These are phyloP conservation scores for Sebastes kiyomatsui DNA, from an alignment of 2,797 vertebrate genomes.

Conservation along the genomic window DNA sequence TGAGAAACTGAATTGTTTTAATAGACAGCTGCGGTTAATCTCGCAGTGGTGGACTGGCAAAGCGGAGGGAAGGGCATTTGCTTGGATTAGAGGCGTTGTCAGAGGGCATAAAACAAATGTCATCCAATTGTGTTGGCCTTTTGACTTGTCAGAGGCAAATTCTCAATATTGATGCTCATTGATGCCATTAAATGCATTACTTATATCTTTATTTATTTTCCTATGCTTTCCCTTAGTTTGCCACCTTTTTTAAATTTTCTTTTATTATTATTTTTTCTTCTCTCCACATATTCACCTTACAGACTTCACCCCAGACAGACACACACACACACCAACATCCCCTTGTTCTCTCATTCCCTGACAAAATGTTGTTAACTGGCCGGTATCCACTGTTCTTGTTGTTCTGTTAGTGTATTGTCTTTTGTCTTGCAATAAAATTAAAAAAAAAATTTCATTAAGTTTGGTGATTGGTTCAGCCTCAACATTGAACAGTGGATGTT, in stretches of 20 bases:
- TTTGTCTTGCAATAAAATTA: no score
- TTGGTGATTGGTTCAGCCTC: neutral
- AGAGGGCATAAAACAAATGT: neutral
- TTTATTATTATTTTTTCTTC: no score
- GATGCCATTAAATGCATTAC: neutral
- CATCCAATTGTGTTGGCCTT: neutral
- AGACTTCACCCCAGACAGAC: no score
- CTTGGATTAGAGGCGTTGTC: neutral
- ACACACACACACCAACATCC: no score
- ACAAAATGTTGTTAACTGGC: no score
- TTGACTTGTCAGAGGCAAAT: neutral
- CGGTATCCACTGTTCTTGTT: no score
- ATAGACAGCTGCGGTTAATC: slow-evolving; percentile 14
- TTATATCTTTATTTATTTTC: no score
- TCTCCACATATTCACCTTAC: no score
- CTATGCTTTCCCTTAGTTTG: no score
- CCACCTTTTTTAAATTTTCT: no score
- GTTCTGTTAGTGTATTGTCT: no score
- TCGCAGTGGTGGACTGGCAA: neutral
- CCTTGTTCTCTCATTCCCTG: no score
- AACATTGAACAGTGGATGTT: neutral
- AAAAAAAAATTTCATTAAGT: neutral
- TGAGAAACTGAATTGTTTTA: neutral
- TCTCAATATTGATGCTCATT: neutral
- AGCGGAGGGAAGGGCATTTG: neutral